phyloP scores from a whole-genome alignment of 2,888 invertebrate genomes.

The Parnassius orleans region DNA sequence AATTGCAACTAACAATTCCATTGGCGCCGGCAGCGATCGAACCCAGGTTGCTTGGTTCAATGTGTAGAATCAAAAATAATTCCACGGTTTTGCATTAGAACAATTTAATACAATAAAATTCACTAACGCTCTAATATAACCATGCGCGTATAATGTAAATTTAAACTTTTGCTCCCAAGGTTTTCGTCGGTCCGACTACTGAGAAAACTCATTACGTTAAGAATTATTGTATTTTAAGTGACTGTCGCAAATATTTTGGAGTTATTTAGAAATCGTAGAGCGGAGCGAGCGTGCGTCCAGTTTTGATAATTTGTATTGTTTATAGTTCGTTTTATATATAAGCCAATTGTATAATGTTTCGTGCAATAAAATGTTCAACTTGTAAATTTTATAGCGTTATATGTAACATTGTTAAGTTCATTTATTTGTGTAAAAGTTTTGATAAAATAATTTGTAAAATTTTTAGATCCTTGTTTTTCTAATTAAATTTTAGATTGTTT shows the following conservation, averaged over 20 bases:
- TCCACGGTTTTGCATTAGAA: too few relatives aligned
- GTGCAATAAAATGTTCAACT: neutral
- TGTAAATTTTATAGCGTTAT: neutral
- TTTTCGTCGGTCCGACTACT: constrained; percentile 7
- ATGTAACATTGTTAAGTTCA: neutral
- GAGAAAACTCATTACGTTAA: constrained; percentile 49
- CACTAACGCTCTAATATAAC: too few relatives aligned
- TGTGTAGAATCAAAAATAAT: too few relatives aligned
- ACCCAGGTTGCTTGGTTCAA: too few relatives aligned
- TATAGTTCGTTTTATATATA: neutral
- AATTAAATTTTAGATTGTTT: too few relatives aligned
- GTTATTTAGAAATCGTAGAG: neutral
- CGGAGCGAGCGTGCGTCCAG: neutral
- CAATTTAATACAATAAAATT: too few relatives aligned
- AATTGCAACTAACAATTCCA: too few relatives aligned
- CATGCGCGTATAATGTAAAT: neutral
- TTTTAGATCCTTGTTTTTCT: too few relatives aligned
- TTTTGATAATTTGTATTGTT: neutral
- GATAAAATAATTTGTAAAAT: neutral
- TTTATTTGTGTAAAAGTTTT: constrained; percentile 1
- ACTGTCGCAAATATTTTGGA: constrained; percentile 14
- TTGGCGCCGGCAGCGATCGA: too few relatives aligned
- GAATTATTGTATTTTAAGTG: constrained; percentile 34
- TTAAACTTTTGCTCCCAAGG: neutral
- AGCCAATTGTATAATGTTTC: neutral